A percentile compares a stretch with the other conserved stretches of the same genome.
Evolutionary conservation across 1,140 invertebrate species (phyloP).

Genomic region (Diprion similis): DNA sequence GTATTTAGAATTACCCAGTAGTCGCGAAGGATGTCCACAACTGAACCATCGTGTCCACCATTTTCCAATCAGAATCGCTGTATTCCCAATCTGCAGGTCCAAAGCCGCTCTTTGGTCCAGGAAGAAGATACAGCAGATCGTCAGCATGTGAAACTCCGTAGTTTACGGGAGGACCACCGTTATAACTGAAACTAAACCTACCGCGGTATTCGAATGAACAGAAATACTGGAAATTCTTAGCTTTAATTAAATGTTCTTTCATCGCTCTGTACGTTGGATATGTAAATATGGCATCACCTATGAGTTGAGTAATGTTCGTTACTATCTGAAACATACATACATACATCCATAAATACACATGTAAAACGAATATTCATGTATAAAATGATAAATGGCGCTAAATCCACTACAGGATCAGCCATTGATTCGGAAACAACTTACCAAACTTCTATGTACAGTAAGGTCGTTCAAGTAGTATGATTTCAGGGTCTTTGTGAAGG

Average conservation of each 20-base stretch:
- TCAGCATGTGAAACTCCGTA: neutral
- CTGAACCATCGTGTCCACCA: slow-evolving; percentile 1
- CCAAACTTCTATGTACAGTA: neutral
- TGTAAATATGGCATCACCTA: neutral
- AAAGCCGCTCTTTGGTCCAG: neutral
- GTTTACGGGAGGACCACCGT: neutral
- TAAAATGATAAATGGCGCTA: neutral
- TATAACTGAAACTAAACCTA: neutral
- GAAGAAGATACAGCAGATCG: neutral
- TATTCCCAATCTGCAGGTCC: neutral
- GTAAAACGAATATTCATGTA: no score
- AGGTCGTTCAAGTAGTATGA: neutral
- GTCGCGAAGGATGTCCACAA: neutral
- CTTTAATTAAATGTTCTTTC: neutral
- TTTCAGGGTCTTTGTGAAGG: neutral
- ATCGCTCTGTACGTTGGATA: neutral
- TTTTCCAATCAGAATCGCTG: neutral
- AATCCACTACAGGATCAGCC: neutral
- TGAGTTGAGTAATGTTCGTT: neutral
- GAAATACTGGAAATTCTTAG: neutral
- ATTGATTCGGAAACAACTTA: neutral
- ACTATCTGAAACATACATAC: neutral
- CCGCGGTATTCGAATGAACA: neutral
- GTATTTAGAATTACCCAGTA: neutral
- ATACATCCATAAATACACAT: no score